Conservation (phyloP, 2,113 vertebrate species). For the Labeo rohita region DNA sequence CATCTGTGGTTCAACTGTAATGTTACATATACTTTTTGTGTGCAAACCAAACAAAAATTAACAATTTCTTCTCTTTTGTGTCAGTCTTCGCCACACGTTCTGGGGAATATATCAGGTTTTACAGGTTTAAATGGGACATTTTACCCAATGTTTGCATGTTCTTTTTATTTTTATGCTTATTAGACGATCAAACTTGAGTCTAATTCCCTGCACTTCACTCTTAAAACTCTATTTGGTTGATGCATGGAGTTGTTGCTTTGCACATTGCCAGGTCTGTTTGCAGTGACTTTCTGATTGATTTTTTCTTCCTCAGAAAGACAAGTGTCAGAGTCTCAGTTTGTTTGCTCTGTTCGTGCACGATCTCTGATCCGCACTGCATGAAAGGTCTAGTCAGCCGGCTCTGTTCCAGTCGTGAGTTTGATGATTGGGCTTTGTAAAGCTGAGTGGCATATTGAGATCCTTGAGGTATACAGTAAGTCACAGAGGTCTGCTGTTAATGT, state of each 20-base stretch:
- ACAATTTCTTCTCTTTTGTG: no score
- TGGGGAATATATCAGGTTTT: no score
- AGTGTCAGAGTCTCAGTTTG: background rate
- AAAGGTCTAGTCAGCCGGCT: background rate
- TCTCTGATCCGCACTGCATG: background rate
- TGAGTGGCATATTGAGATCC: background rate
- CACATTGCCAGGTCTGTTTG: background rate
- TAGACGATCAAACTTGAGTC: background rate
- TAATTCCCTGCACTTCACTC: background rate
- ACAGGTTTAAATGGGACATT: no score
- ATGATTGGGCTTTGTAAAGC: slow-evolving; percentile 19
- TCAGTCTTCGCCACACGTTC: no score
- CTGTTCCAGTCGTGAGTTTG: slow-evolving; percentile 4
- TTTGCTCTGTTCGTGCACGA: background rate
- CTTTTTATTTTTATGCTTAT: background rate
- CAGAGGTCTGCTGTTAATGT: background rate
- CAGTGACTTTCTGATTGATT: background rate
- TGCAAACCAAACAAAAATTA: no score
- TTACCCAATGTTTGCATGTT: background rate
- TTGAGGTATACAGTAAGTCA: background rate
- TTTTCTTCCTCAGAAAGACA: background rate
- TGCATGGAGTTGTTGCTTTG: background rate
- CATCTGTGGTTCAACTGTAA: no score
- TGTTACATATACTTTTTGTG: no score
- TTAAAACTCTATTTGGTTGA: background rate